These are phyloP conservation scores for Apocheima hispidaria DNA, from an alignment of 2,888 invertebrate species.

Conservation along the genomic window DNA sequence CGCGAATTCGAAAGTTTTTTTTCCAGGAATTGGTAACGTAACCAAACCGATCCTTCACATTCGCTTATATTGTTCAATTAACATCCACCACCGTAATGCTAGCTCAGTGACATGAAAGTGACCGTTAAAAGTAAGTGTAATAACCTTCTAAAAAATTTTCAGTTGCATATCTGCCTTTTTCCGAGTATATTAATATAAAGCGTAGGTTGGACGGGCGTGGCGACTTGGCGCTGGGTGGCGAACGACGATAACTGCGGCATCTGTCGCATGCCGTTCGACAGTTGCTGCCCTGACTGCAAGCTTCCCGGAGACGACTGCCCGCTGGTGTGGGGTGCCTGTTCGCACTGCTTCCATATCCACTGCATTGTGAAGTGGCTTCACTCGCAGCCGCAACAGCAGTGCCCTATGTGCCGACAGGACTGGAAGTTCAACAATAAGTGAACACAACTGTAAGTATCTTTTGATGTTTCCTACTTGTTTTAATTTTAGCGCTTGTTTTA, in stretches of 20 bases:
- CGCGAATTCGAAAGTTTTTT: too few relatives aligned
- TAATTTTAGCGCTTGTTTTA: too few relatives aligned
- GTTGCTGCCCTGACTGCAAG: conserved; percentile 99
- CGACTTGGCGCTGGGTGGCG: conserved; percentile 99
- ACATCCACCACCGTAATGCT: conserved; percentile 37
- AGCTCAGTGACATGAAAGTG: conserved; percentile 83
- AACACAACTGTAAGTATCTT: conserved; percentile 31
- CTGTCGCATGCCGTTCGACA: conserved; percentile 99
- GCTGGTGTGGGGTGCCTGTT: conserved; percentile 98
- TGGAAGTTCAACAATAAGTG: conserved; percentile 98
- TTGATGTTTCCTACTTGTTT: background rate
- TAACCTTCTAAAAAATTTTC: conserved; percentile 37
- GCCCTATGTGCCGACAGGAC: conserved; percentile 99
- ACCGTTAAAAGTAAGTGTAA: conserved; percentile 88
- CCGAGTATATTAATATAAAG: conserved; percentile 35
- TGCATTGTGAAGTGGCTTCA: conserved; percentile 99
- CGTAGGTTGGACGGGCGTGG: conserved; percentile 96
- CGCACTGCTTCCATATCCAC: conserved; percentile 99
- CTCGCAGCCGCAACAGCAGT: conserved; percentile 95
- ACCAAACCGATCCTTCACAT: background rate
- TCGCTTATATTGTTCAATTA: background rate
- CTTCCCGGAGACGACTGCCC: conserved; percentile 99
- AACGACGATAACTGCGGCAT: conserved; percentile 99
- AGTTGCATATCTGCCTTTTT: conserved; percentile 12
- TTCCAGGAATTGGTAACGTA: background rate